A percentile compares a stretch with the other conserved stretches of the same genome.
phyloP scores from a whole-genome alignment of 2,113 vertebrate species.

The Sula dactylatra region DNA sequence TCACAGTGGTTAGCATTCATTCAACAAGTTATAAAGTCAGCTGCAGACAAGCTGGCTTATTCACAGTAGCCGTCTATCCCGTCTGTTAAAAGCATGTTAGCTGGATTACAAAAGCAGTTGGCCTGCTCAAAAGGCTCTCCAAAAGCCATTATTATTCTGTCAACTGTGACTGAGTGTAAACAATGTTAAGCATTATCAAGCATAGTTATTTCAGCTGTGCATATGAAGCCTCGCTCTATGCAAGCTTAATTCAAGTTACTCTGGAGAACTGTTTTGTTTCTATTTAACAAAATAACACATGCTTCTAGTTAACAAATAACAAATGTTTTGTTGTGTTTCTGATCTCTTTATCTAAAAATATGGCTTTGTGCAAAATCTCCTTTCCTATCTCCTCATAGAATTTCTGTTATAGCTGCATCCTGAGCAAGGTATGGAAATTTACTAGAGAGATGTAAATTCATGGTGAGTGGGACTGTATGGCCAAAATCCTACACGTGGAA shows the following conservation, averaged over 20 bases:
- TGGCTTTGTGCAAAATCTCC: background rate
- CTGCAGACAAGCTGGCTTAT: background rate
- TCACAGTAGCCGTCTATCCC: background rate
- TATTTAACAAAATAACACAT: background rate
- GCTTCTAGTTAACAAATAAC: background rate
- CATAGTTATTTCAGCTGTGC: background rate
- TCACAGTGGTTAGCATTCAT: background rate
- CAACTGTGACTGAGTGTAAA: background rate
- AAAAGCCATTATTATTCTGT: background rate
- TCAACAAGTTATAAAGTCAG: background rate
- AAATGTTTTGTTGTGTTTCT: background rate
- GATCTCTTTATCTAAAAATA: background rate
- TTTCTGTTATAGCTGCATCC: background rate
- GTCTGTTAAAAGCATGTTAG: background rate
- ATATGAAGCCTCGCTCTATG: background rate
- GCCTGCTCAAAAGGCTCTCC: background rate
- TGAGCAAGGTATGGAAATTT: background rate
- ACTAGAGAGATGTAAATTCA: background rate
- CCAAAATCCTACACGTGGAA: background rate
- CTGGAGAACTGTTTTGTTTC: background rate
- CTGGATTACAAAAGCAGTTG: background rate
- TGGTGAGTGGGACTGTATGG: background rate
- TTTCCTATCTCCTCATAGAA: background rate
- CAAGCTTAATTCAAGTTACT: background rate
- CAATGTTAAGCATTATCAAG: background rate